phyloP scores from a whole-genome alignment of 30 jellyfish, hydroid and myxozoan species.

The Turritopsis dohrnii region DNA sequence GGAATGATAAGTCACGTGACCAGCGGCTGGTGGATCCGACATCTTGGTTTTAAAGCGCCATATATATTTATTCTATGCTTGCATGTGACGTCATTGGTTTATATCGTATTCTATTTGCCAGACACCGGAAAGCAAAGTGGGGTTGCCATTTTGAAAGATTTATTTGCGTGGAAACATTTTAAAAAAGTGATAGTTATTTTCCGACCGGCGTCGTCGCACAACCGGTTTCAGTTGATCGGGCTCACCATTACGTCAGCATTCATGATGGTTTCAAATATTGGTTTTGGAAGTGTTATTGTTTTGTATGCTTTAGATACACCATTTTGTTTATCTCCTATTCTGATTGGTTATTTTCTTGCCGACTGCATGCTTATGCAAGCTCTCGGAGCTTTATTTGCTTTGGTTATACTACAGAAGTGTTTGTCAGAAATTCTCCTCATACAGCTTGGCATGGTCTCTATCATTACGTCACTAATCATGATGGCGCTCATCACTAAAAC shows the following conservation, averaged over 20 bases:
- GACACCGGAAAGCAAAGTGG: conserved; percentile 56
- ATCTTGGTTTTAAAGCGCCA: conserved; percentile 93
- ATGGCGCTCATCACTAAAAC: conserved; percentile 79
- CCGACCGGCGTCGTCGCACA: conserved; percentile 32
- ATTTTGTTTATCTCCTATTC: conserved; percentile 89
- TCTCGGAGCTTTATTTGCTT: conserved; percentile 87
- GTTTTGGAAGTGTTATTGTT: conserved; percentile 92
- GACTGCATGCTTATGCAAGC: conserved; percentile 97
- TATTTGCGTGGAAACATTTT: conserved; percentile 59
- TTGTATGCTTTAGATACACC: conserved; percentile 87
- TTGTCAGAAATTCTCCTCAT: conserved; percentile 79
- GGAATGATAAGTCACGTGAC: conserved; percentile 96
- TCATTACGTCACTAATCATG: conserved; percentile 64
- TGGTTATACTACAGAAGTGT: conserved; percentile 48
- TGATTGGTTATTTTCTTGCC: conserved; percentile 94
- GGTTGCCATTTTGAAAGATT: conserved; percentile 29
- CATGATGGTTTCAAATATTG: conserved; percentile 90
- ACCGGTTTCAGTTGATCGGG: conserved; percentile 64
- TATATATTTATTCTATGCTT: conserved; percentile 68
- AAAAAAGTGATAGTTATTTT: conserved; percentile 44
- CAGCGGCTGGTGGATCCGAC: conserved; percentile 98
- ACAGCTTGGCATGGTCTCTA: conserved; percentile 78
- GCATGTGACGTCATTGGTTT: conserved; percentile 48
- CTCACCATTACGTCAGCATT: conserved; percentile 81
- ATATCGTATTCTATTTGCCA: conserved; percentile 46